These are phyloP conservation scores for Camelus bactrianus DNA, from an alignment of 2,113 vertebrate species.

Conservation along the genomic window DNA sequence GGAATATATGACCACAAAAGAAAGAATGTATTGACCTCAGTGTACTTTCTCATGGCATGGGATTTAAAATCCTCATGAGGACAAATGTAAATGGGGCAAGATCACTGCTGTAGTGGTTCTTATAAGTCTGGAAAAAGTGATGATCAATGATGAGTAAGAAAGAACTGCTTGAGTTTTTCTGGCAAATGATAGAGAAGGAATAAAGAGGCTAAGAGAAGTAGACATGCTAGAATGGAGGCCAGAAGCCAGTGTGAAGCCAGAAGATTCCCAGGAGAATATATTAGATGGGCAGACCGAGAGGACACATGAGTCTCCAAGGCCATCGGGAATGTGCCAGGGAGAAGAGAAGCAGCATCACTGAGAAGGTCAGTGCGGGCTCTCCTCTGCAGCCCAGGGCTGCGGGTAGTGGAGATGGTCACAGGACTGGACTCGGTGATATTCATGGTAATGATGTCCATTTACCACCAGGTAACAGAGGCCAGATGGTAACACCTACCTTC, in stretches of 20 bases:
- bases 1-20: not conserved
- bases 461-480: not conserved
- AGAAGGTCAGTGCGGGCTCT: not conserved
- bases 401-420: not conserved
- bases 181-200: not conserved
- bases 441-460: not conserved
- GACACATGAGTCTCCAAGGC: not conserved
- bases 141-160: not conserved
- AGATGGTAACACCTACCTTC: not conserved
- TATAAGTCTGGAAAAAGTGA: not conserved
- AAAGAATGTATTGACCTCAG: not conserved
- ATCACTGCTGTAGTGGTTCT: not conserved
- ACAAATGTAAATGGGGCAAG: rapidly evolving
- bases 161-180: not conserved
- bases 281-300: not conserved
- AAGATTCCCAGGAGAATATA: not conserved
- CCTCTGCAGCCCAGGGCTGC: not conserved
- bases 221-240: too few species aligned
- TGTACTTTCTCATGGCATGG: not conserved
- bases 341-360: not conserved
- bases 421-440: not conserved
- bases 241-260: not conserved
- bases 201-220: not conserved
- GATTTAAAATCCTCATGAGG: not conserved
- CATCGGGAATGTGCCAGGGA: not conserved